Conservation (phyloP, 2,797 vertebrate species). For the Cuniculus paca region DNA sequence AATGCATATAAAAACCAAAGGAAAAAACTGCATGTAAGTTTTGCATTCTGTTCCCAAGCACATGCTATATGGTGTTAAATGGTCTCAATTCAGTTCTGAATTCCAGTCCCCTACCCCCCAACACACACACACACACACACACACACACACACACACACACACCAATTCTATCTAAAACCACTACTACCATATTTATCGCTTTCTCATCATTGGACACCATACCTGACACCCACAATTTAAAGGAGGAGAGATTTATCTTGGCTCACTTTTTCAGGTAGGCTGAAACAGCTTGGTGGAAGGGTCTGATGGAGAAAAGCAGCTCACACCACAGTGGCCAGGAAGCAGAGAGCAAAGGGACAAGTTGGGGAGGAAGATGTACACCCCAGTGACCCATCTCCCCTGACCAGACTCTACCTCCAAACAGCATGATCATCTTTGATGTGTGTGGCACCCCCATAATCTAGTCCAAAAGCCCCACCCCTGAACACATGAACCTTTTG, state of each 20-base stretch:
- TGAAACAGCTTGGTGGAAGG: not conserved
- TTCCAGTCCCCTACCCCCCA: too few relatives aligned
- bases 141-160: too few relatives aligned
- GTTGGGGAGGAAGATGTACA: not conserved
- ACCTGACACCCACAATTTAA: not conserved
- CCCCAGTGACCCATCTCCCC: not conserved
- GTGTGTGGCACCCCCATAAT: not conserved
- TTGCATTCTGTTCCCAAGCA: not conserved
- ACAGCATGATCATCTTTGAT: not conserved
- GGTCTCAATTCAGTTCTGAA: not conserved
- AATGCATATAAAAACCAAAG: not conserved
- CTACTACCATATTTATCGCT: not conserved
- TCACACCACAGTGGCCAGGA: not conserved
- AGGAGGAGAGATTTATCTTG: not conserved
- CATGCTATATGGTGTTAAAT: rapidly evolving
- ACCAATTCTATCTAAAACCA: not conserved
- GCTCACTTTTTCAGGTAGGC: not conserved
- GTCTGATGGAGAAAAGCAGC: not conserved
- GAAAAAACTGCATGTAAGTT: not conserved
- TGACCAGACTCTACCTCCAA: not conserved
- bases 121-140: too few relatives aligned
- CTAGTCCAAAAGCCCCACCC: not conserved
- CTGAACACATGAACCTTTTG: not conserved
- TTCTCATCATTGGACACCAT: not conserved
- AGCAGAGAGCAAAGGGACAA: not conserved